Evolutionary conservation across 2,797 vertebrate species (phyloP).

Genomic region (Neostethus bicornis): DNA sequence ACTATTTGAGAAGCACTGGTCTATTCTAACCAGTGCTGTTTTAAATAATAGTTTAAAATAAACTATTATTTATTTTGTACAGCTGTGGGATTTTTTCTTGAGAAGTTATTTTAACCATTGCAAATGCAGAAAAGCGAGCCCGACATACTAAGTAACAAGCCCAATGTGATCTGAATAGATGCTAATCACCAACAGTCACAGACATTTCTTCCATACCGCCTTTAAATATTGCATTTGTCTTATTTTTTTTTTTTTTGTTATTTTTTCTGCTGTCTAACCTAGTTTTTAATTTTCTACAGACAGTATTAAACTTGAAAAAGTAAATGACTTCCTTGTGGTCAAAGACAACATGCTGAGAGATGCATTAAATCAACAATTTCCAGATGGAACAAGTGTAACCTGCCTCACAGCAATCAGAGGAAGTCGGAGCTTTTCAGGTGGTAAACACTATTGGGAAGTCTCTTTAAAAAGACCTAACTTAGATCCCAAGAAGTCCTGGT

Average conservation of each 20-base stretch:
- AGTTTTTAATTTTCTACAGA: constrained; percentile 49
- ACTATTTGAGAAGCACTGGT: too few relatives aligned
- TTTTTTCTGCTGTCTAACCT: constrained; percentile 1
- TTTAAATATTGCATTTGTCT: background rate
- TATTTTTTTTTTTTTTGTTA: rapidly evolving
- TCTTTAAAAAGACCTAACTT: rapidly evolving
- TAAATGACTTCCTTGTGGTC: rapidly evolving
- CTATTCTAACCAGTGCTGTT: too few relatives aligned
- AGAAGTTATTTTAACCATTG: too few relatives aligned
- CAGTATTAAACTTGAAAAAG: constrained; percentile 23
- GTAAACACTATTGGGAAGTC: constrained; percentile 74
- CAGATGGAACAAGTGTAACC: constrained; percentile 7
- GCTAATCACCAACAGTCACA: too few relatives aligned
- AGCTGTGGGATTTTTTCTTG: too few relatives aligned
- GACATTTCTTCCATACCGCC: background rate
- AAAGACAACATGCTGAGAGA: constrained; percentile 19
- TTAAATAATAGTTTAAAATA: too few relatives aligned
- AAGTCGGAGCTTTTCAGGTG: constrained; percentile 33
- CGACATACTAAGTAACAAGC: too few relatives aligned
- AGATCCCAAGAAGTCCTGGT: constrained; percentile 58
- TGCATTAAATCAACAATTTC: rapidly evolving
- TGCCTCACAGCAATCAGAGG: constrained; percentile 56
- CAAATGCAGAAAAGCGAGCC: too few relatives aligned
- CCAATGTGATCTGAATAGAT: too few relatives aligned
- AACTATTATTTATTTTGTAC: too few relatives aligned